Evolutionary conservation across 2,113 vertebrate genomes (phyloP).

Genomic region (Greenwoodochromis staneri): DNA sequence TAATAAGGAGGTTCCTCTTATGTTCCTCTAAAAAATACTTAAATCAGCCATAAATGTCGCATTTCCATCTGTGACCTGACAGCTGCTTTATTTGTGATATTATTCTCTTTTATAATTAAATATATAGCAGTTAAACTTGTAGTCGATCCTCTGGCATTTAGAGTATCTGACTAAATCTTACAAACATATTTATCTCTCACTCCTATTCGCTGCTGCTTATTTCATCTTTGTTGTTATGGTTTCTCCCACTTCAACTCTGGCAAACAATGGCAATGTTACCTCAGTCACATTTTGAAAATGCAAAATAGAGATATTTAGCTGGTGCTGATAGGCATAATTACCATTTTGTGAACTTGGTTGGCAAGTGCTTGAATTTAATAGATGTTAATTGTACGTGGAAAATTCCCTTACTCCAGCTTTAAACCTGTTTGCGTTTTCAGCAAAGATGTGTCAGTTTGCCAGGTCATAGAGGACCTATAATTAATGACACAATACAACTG

Average conservation of each 20-base stretch:
- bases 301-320: background rate
- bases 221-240: background rate
- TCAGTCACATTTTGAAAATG: background rate
- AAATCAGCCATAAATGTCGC: background rate
- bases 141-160: background rate
- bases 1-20: background rate
- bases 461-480: background rate
- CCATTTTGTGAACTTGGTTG: background rate
- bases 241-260: background rate
- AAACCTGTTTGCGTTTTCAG: background rate
- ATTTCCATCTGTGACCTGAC: background rate
- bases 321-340: background rate
- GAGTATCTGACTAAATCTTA: background rate
- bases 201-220: background rate
- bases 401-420: background rate
- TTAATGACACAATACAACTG: background rate
- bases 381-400: background rate
- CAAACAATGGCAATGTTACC: background rate
- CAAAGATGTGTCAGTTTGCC: background rate
- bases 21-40: background rate
- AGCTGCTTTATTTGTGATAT: background rate
- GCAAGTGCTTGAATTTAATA: background rate
- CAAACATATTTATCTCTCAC: background rate
- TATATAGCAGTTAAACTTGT: background rate
- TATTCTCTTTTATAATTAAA: background rate